Evolutionary conservation across 2,888 invertebrate species (phyloP).

Genomic region (Nemoura dubitans): DNA sequence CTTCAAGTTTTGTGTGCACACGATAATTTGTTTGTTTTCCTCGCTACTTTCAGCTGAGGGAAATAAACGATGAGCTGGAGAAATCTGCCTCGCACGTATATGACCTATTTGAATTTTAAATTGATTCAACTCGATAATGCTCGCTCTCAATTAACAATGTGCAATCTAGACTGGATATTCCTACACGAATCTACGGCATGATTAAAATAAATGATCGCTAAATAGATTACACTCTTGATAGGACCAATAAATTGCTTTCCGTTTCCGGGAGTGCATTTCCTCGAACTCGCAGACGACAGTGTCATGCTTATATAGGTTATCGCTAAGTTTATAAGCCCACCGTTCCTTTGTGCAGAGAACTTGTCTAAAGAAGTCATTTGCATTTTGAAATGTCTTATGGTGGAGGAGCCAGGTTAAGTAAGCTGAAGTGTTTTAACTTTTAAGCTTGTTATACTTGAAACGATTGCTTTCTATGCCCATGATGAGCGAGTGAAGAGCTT

Average conservation of each 20-base stretch:
- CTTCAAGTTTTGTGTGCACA: not conserved
- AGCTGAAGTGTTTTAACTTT: too few relatives aligned
- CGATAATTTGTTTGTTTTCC: not conserved
- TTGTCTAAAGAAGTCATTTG: not conserved
- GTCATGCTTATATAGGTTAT: not conserved
- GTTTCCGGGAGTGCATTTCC: not conserved
- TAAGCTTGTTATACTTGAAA: too few relatives aligned
- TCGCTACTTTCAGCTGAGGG: not conserved
- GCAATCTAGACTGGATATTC: not conserved
- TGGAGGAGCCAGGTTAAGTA: not conserved
- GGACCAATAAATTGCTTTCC: not conserved
- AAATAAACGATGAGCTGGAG: not conserved
- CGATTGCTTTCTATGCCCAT: too few relatives aligned
- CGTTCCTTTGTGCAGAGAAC: too few relatives aligned
- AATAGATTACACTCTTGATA: not conserved
- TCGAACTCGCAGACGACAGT: not conserved
- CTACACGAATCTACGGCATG: not conserved
- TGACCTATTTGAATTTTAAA: constrained; percentile 5
- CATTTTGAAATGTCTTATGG: not conserved
- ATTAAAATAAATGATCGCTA: constrained; percentile 7
- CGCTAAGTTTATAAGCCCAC: too few relatives aligned
- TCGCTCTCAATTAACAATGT: not conserved
- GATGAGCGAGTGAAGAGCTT: too few relatives aligned
- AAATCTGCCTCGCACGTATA: not conserved
- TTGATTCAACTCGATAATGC: constrained; percentile 1